Evolutionary conservation across 2,888 invertebrate species (phyloP).

Genomic region (Brenthis ino): DNA sequence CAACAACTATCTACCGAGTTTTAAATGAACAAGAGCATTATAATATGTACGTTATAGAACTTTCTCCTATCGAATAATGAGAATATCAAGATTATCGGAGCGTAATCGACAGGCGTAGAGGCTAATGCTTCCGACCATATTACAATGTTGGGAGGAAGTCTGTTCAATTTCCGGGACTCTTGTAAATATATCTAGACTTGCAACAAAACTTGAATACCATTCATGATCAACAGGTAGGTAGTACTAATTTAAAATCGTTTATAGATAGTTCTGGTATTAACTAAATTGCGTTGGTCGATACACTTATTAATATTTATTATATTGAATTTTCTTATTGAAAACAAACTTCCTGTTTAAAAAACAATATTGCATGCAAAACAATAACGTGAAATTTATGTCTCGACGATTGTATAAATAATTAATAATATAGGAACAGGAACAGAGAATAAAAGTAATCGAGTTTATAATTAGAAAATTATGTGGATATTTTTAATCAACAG

Average conservation of each 20-base stretch:
- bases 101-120: conserved; percentile 65
- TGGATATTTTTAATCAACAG: not conserved
- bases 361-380: conserved; percentile 6
- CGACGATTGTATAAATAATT: conserved; percentile 2
- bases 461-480: conserved; percentile 12
- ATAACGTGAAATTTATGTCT: conserved; percentile 8
- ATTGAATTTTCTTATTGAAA: not conserved
- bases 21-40: conserved; percentile 36
- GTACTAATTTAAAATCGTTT: too few species aligned
- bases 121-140: conserved; percentile 63
- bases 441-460: not conserved
- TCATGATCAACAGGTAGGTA: conserved; percentile 29
- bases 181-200: conserved; percentile 35
- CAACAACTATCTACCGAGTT: conserved; percentile 35
- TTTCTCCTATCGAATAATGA: conserved; percentile 65
- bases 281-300: conserved; percentile 6
- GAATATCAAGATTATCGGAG: conserved; percentile 68
- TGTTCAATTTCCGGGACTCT: conserved; percentile 50
- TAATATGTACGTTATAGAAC: conserved; percentile 50
- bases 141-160: conserved; percentile 54
- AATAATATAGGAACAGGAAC: conserved; percentile 13
- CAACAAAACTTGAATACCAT: conserved; percentile 32
- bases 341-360: conserved; percentile 8
- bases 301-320: conserved; percentile 6
- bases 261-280: not conserved